These are phyloP conservation scores for Antechinus flavipes DNA, from an alignment of 2,113 vertebrate genomes.

Conservation along the genomic window DNA sequence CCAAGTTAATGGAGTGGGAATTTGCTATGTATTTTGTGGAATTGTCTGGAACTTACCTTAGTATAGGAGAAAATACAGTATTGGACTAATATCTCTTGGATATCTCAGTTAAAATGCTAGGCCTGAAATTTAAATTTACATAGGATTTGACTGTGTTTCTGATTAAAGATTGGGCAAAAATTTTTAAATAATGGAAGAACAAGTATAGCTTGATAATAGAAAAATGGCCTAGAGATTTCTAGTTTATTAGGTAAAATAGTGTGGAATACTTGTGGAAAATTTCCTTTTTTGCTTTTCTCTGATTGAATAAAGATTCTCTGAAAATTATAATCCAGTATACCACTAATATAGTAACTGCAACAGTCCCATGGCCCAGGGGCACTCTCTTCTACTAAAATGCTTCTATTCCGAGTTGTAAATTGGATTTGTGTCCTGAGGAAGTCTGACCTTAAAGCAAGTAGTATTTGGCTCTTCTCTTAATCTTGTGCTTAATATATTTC, in stretches of 20 bases:
- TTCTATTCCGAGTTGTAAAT: not conserved
- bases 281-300: conserved; percentile 20
- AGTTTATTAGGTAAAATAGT: conserved; percentile 6
- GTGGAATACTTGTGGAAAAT: not conserved
- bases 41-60: conserved; percentile 63
- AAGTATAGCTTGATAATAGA: conserved; percentile 63
- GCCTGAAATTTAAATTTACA: conserved; percentile 41
- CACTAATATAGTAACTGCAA: not conserved
- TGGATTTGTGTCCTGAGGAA: not conserved
- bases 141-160: conserved; percentile 14
- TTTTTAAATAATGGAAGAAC: conserved; percentile 67
- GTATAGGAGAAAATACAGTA: conserved; percentile 64
- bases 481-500: not conserved
- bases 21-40: conserved; percentile 68
- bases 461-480: not conserved
- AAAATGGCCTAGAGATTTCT: conserved; percentile 58
- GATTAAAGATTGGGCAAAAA: conserved; percentile 59
- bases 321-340: conserved; percentile 18
- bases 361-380: not conserved
- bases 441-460: not conserved
- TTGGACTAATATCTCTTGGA: conserved; percentile 48
- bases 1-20: conserved; percentile 52
- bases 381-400: not conserved
- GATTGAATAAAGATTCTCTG: conserved; percentile 18
- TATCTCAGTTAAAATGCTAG: conserved; percentile 34